Evolutionary conservation across 1,140 invertebrate genomes (phyloP).

Genomic region (Apis dorsata): DNA sequence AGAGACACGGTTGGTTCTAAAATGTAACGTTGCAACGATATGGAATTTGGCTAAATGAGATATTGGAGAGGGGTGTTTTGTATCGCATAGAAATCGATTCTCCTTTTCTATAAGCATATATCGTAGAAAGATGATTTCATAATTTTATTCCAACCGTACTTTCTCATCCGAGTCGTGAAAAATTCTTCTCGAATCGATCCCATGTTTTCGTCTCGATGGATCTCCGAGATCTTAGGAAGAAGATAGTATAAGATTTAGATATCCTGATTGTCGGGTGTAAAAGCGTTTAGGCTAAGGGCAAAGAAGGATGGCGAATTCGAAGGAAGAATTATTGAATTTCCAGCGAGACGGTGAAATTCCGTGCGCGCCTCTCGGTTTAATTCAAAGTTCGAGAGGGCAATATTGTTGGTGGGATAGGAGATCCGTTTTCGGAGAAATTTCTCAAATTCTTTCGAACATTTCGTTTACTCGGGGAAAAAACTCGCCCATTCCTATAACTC

Average conservation of each 20-base stretch:
- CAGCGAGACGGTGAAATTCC: conserved; percentile 14
- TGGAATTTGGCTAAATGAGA: too few relatives aligned
- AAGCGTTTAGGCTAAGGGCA: not conserved
- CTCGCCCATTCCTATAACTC: conserved; percentile 11
- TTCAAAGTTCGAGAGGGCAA: conserved; percentile 5
- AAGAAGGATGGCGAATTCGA: not conserved
- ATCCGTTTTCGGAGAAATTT: conserved; percentile 22
- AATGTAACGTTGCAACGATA: too few relatives aligned
- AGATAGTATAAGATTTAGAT: not conserved
- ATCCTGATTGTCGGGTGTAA: not conserved
- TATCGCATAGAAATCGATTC: too few relatives aligned
- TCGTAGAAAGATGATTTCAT: not conserved
- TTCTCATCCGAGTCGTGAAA: too few relatives aligned
- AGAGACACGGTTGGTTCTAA: not conserved
- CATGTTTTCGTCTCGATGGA: too few relatives aligned
- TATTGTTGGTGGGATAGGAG: not conserved
- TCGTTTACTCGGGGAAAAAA: conserved; percentile 4
- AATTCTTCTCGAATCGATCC: too few relatives aligned
- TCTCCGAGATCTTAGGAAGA: not conserved
- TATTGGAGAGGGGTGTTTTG: too few relatives aligned
- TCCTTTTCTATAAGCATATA: not conserved
- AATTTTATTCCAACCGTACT: too few relatives aligned
- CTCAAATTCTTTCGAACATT: conserved; percentile 39
- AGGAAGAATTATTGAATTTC: conserved; percentile 33
- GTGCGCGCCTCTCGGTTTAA: conserved; percentile 29